Base-by-base conservation (phyloP, 1,140 invertebrate species). In the Penaeus chinensis region DNA sequence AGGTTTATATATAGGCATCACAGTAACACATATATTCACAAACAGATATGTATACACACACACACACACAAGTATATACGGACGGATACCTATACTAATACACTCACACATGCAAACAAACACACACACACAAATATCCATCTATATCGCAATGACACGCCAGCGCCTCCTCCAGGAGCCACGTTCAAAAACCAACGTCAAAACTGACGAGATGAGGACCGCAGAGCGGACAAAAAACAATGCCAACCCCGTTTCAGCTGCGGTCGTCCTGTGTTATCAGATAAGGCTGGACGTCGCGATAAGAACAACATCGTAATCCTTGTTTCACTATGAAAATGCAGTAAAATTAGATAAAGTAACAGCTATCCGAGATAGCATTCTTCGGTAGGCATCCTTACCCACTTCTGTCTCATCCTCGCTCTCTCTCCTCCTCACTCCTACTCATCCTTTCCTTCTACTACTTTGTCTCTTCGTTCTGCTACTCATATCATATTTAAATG, bases 261-360 rank as follows among this genome's bases (percentile, higher is more conserved):
- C 24, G 62, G 60, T 86, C 54, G 65, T 66, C 62, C 69, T 78
- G 54, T 32, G 63, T 80, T 86, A 86, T 86, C 84, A 86, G 84
- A 86, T 86, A 86, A 86, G 77, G 63, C 76, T 65, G 22, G 62
- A 80, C 77, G 84, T 81, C 78, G 69, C 22, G 84, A 69, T 86
- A 86, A 81, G 84, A 86, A 81, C 66, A 81, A 86, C 84, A 86
- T 32, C 71, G 62, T 86, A 66, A 86, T 86, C 77, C 84, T 47
- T 79, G 78, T 80, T 86, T 86, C 78, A 80, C 84, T 81, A 86
- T 86, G 84, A 86, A 86, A 86, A 86, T 86, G 84, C 60, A 81
- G 78, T 86, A 86, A 81, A 86, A 32, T 24, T 37, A 63, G 84
- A 80, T 86, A 86, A 81, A 71, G 63, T 71, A 80, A 63, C 84